Evolutionary conservation across 2,888 invertebrate species (phyloP), one percentile per base, ranked within the genome.

Genomic region (Leptothorax acervorum): DNA sequence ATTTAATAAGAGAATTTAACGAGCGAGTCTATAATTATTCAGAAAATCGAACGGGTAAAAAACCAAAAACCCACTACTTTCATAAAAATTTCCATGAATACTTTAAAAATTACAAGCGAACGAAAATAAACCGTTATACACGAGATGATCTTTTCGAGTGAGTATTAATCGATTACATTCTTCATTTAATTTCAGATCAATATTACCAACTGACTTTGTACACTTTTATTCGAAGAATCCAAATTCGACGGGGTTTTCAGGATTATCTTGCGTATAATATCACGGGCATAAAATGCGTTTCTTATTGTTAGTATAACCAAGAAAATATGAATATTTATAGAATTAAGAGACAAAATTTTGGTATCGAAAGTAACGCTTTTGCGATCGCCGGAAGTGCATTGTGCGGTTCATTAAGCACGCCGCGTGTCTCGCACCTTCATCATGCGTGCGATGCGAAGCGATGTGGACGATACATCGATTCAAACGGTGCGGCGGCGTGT

Each of bases 311-410:
- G 12, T 63, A 63, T 39, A 63, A 75, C 0, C 35, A 45, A 63
- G n/a, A 62, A 4, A n/a, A 15, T 15, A 35, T 23, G 11, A 28
- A 62, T 35, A 51, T 63, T 75, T 48, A 23, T 63, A 9, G 62
- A 75, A 75, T 74, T 48, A 75, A 62, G 48, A 28, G 75, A 11
- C 35, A 15, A 48, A 75, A 48, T 74, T 62, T 48, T n/a, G 23
- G 48, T 51, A 75, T 63, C 35, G 35, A 23, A 51, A 35, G 15
- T 48, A 63, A 15, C 15, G 35, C 63, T 73, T 75, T 63, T 35
- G 35, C 63, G 15, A 62, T 11, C 15, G 35, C 23, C 11, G 35
- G 35, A 48, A 75, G 48, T 63, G 48, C 35, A 63, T 75, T 35
- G 12, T 28, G 31, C 60, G 31, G 12, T 60, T 48, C 45, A 62